Base-by-base conservation (phyloP, 2,113 vertebrate species). In the Oreochromis aureus region DNA sequence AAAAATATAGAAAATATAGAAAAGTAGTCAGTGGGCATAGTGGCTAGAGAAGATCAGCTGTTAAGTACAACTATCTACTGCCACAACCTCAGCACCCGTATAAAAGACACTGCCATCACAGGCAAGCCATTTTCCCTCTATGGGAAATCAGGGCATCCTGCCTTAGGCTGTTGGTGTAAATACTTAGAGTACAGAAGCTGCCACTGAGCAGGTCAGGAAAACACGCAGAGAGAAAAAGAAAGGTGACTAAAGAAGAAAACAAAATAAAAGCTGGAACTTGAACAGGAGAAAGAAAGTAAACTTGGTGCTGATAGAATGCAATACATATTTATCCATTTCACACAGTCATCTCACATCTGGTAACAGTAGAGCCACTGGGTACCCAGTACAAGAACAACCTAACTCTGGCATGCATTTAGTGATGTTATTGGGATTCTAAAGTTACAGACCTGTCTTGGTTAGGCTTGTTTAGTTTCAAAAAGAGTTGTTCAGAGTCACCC, bases 121-220 rank as follows among this genome's bases (percentile, higher is more conserved):
- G 53, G 53, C 22, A 66, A 80, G 76, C n/a, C 84, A 78, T 82
- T 41, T 82, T 87, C 88, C 85, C 32, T 19, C 83, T 88, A 85
- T 84, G 89, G 86, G 90, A 91, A 93, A 94, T 93, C 89, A 94
- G 90, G 87, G 71, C 82, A 81, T 87, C 81, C 61, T 86, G 89
- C 92, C 92, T 86, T 86, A 53, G 94, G 93, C 90, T 88, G 46
- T 87, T 78, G 73, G 63, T 91, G 88, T 90, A 90, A 88, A 81
- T 76, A 90, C 82, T 92, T 87, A 85, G 66, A 89, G 83, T 86
- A 87, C 87, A 88, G 76, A 92, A 53, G 80, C 81, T 82, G 63
- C 63, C 83, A 80, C 85, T 80, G 89, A 87, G 88, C 6, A 11
- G 81, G 85, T 89, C 89, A 91, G 55, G 86, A 85, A 91, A 90